Percentiles rank a stretch among this genome's conserved stretches.
These are phyloP conservation scores for Hypocryptadius cinnamomeus DNA, from an alignment of 2,113 vertebrate species.

Conservation along the genomic window DNA sequence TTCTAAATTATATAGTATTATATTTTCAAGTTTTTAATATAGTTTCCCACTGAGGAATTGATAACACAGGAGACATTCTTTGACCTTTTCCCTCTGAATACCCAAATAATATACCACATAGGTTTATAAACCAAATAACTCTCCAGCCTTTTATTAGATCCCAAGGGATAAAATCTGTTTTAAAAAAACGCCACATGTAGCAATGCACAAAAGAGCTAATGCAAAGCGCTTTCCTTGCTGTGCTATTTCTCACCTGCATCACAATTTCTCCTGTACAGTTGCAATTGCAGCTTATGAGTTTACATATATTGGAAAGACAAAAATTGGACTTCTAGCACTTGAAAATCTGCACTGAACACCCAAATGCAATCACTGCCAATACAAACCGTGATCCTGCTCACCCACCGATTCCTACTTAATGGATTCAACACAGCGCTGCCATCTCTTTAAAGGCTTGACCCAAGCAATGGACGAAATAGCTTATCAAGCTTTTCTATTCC, in stretches of 20 bases:
- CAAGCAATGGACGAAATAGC: background rate
- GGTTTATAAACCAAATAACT: slow-evolving; percentile 64
- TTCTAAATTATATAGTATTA: slow-evolving; percentile 67
- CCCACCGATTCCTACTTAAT: background rate
- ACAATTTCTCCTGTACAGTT: slow-evolving; percentile 41
- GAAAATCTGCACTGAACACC: background rate
- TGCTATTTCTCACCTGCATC: slow-evolving; percentile 42
- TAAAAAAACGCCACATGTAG: slow-evolving; percentile 50
- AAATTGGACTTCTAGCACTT: background rate
- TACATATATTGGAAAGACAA: background rate
- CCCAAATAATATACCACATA: slow-evolving; percentile 61
- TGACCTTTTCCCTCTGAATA: slow-evolving; percentile 66
- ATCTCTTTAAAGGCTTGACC: background rate
- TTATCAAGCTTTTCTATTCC: slow-evolving; percentile 5
- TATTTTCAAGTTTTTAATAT: slow-evolving; percentile 70
- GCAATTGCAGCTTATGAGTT: slow-evolving; percentile 8
- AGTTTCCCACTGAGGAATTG: slow-evolving; percentile 66
- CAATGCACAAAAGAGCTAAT: slow-evolving; percentile 49
- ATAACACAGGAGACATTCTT: slow-evolving; percentile 65
- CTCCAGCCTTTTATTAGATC: slow-evolving; percentile 64
- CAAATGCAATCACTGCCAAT: background rate
- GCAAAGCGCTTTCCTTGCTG: slow-evolving; percentile 30
- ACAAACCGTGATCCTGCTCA: background rate
- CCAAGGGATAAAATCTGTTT: slow-evolving; percentile 64
- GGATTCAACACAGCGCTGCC: background rate